These are phyloP conservation scores for Eristalinus sepulchralis DNA, from an alignment of 2,888 invertebrate genomes.

Conservation along the genomic window DNA sequence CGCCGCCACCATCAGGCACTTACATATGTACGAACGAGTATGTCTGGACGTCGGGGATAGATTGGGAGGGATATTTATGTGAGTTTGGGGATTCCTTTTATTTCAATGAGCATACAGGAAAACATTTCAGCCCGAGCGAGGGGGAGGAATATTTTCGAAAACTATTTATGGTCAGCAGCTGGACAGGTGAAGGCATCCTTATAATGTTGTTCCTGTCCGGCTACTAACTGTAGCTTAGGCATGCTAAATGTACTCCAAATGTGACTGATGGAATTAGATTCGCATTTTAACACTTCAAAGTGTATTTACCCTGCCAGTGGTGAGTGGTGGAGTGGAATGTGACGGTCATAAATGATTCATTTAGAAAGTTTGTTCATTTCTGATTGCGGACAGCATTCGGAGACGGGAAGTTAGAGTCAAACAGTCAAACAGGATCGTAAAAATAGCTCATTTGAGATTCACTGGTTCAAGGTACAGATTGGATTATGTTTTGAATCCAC, in stretches of 20 bases:
- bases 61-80: slow-evolving; percentile 53
- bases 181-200: slow-evolving; percentile 60
- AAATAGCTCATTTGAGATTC: background rate
- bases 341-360: background rate
- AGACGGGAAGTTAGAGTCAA: background rate
- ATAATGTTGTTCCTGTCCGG: slow-evolving; percentile 23
- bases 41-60: slow-evolving; percentile 10
- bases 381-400: background rate
- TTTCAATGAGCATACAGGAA: slow-evolving; percentile 48
- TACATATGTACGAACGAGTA: background rate
- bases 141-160: slow-evolving; percentile 58
- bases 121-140: slow-evolving; percentile 1
- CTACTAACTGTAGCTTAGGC: background rate
- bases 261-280: slow-evolving; percentile 43
- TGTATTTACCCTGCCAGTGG: background rate
- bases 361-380: background rate
- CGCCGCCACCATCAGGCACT: background rate
- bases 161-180: slow-evolving; percentile 63
- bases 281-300: slow-evolving; percentile 10
- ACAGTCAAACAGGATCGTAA: background rate
- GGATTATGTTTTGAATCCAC: no score
- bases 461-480: background rate
- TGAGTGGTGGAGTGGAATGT: background rate
- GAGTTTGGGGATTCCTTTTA: slow-evolving; percentile 60
- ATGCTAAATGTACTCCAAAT: background rate